A percentile compares a stretch with the other conserved stretches of the same genome.
Conservation (phyloP, 2,797 vertebrate species). For the Parambassis ranga region DNA sequence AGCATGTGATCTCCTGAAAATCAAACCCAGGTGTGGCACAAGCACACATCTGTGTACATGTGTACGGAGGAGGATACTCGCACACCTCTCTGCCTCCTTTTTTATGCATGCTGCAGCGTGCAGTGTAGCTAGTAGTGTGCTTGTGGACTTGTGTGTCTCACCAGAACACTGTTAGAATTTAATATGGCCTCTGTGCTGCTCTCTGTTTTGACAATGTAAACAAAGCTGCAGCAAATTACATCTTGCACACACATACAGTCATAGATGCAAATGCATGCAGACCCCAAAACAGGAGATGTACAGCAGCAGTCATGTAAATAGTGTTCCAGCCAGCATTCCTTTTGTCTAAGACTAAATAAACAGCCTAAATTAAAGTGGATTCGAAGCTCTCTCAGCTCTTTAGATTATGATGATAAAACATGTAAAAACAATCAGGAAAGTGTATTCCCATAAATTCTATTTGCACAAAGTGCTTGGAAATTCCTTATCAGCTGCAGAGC, state of each 20-base stretch:
- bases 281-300: conserved; percentile 49
- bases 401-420: conserved; percentile 73
- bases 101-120: background rate
- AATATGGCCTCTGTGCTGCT: conserved; percentile 61
- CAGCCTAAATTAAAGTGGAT: conserved; percentile 60
- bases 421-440: conserved; percentile 66
- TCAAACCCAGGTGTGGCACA: conserved; percentile 74
- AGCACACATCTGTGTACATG: conserved; percentile 26
- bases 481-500: conserved; percentile 26
- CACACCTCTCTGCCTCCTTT: conserved; percentile 32
- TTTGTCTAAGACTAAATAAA: conserved; percentile 76
- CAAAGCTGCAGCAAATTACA: conserved; percentile 75
- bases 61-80: conserved; percentile 23
- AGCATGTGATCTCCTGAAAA: conserved; percentile 71
- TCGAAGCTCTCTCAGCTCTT: conserved; percentile 44
- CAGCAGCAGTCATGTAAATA: conserved; percentile 67
- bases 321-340: conserved; percentile 67
- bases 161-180: conserved; percentile 42
- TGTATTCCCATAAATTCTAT: conserved; percentile 64
- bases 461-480: conserved; percentile 64
- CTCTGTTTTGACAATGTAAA: conserved; percentile 77
- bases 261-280: conserved; percentile 22
- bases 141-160: conserved; percentile 16
- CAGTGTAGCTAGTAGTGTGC: conserved; percentile 43
- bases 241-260: conserved; percentile 29